Conservation (phyloP, 2,888 invertebrate species). For the Chrysolina haemoptera region DNA sequence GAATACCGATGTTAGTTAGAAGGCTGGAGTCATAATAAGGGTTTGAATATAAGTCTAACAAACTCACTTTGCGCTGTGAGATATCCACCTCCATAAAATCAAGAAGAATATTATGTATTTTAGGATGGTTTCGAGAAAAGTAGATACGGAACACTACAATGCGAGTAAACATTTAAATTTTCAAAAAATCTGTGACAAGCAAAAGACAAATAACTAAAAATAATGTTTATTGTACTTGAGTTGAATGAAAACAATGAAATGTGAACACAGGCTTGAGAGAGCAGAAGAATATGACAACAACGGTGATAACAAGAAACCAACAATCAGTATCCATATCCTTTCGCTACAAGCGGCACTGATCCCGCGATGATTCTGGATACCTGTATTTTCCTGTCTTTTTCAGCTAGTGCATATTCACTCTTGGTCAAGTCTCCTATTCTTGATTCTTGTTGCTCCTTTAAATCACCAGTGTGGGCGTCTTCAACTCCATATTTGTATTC, state of each 20-base stretch:
- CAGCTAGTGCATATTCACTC: slow-evolving; percentile 34
- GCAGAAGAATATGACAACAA: neutral
- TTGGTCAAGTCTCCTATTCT: slow-evolving; percentile 52
- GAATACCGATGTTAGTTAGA: too few relatives aligned
- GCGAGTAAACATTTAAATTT: too few relatives aligned
- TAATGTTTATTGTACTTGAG: neutral
- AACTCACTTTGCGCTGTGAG: too few relatives aligned
- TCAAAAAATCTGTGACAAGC: too few relatives aligned
- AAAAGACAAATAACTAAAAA: neutral
- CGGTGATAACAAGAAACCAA: neutral
- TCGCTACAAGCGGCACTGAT: slow-evolving; percentile 28
- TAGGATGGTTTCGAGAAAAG: too few relatives aligned
- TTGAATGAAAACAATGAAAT: neutral
- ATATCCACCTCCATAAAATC: too few relatives aligned
- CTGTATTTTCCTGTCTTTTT: slow-evolving; percentile 38
- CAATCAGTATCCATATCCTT: slow-evolving; percentile 25
- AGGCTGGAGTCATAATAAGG: too few relatives aligned
- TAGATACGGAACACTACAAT: too few relatives aligned
- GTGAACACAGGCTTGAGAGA: neutral
- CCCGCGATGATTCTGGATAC: slow-evolving; percentile 36
- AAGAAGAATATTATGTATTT: too few relatives aligned
- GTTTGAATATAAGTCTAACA: too few relatives aligned
- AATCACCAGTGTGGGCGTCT: slow-evolving; percentile 54
- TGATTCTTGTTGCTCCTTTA: slow-evolving; percentile 52
- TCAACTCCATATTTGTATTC: slow-evolving; percentile 55